Conservation (phyloP, 2,888 invertebrate genomes). For the Heliconius ethilla region DNA sequence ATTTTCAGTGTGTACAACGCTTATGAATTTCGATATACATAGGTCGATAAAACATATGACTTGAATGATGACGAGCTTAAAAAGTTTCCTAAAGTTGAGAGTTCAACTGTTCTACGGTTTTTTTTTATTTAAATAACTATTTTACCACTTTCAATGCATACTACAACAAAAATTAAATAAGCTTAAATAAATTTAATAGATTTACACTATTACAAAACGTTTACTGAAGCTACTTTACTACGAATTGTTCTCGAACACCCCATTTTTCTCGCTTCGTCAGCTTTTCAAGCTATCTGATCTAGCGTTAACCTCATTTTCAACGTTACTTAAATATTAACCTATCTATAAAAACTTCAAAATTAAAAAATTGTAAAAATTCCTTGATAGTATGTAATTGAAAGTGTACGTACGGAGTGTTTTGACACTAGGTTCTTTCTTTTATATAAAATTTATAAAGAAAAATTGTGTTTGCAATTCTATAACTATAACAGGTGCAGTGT, state of each 20-base stretch:
- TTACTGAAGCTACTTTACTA: background rate
- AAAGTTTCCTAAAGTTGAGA: too few relatives aligned
- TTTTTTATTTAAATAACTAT: background rate
- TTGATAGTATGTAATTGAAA: background rate
- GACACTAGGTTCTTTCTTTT: too few relatives aligned
- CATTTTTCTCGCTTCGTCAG: constrained; percentile 13
- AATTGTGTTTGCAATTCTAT: too few relatives aligned
- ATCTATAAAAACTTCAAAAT: background rate
- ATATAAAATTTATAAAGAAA: too few relatives aligned
- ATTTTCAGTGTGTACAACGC: too few relatives aligned
- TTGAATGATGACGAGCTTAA: too few relatives aligned
- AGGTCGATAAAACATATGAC: too few relatives aligned
- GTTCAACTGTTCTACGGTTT: too few relatives aligned
- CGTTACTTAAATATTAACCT: background rate
- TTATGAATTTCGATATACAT: too few relatives aligned
- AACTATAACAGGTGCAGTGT: too few relatives aligned
- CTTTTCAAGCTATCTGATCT: constrained; percentile 14
- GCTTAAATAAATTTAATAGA: background rate
- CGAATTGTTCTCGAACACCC: background rate
- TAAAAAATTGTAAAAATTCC: background rate
- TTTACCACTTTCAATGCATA: too few relatives aligned
- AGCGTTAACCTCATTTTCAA: constrained; percentile 9
- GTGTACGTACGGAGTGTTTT: background rate
- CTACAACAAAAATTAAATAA: background rate
- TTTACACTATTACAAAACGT: background rate